Evolutionary conservation across 2,113 vertebrate species (phyloP).

Genomic region (Sylvia atricapilla): DNA sequence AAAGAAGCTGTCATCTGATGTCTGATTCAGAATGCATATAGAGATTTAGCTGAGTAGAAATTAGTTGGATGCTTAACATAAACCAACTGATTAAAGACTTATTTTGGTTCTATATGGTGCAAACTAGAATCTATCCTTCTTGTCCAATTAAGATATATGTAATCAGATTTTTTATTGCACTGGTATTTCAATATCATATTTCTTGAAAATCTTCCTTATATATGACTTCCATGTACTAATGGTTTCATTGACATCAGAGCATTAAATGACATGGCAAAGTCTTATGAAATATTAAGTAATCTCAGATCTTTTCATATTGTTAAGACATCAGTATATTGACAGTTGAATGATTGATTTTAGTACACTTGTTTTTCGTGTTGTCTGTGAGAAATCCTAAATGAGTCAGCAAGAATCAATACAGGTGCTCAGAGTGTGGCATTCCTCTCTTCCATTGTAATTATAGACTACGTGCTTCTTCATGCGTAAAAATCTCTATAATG

Average conservation of each 20-base stretch:
- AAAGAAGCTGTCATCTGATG: neutral
- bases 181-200: neutral
- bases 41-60: neutral
- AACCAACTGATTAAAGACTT: neutral
- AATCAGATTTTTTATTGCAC: neutral
- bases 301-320: neutral
- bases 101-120: neutral
- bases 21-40: neutral
- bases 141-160: neutral
- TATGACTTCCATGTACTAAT: neutral
- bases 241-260: neutral
- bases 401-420: neutral
- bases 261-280: neutral
- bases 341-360: neutral
- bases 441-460: neutral
- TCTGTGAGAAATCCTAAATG: neutral
- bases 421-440: neutral
- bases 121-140: neutral
- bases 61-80: neutral
- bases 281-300: neutral
- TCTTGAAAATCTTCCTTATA: neutral
- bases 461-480: neutral
- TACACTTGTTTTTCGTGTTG: neutral
- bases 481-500: neutral
- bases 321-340: neutral